A percentile compares a stretch with the other conserved stretches of the same genome.
Conservation (phyloP, 1,140 invertebrate species). For the Heliconius himera region DNA sequence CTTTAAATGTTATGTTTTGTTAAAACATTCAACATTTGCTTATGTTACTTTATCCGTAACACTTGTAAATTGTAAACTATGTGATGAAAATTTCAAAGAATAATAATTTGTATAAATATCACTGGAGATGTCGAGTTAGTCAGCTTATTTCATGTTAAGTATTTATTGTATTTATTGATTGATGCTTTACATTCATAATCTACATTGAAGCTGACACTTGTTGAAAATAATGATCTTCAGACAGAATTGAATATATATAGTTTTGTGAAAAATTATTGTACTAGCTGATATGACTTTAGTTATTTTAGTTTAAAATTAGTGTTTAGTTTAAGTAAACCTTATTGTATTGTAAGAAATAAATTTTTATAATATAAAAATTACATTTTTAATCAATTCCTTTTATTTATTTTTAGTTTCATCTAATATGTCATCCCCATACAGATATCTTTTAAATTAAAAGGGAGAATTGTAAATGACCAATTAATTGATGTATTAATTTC, state of each 20-base stretch:
- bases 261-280: constrained; percentile 64
- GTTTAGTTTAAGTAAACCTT: constrained; percentile 72
- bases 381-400: constrained; percentile 16
- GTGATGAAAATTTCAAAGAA: constrained; percentile 71
- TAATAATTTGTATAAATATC: constrained; percentile 63
- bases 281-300: constrained; percentile 71
- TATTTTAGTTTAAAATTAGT: constrained; percentile 67
- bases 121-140: constrained; percentile 57
- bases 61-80: constrained; percentile 73
- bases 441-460: too few relatives aligned
- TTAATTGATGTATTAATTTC: too few relatives aligned
- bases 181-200: constrained; percentile 59
- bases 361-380: constrained; percentile 58
- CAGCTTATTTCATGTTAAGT: constrained; percentile 69
- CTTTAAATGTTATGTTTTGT: constrained; percentile 13
- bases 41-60: constrained; percentile 54
- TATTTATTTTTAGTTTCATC: neutral
- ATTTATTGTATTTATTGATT: constrained; percentile 81
- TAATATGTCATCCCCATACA: too few relatives aligned
- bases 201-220: constrained; percentile 62
- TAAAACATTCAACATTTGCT: constrained; percentile 24
- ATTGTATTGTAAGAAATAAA: constrained; percentile 79
- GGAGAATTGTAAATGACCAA: too few relatives aligned
- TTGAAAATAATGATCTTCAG: constrained; percentile 56
- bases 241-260: constrained; percentile 62